Conservation (phyloP, 92 coral and sea anemone species). For the Muricea muricata region DNA sequence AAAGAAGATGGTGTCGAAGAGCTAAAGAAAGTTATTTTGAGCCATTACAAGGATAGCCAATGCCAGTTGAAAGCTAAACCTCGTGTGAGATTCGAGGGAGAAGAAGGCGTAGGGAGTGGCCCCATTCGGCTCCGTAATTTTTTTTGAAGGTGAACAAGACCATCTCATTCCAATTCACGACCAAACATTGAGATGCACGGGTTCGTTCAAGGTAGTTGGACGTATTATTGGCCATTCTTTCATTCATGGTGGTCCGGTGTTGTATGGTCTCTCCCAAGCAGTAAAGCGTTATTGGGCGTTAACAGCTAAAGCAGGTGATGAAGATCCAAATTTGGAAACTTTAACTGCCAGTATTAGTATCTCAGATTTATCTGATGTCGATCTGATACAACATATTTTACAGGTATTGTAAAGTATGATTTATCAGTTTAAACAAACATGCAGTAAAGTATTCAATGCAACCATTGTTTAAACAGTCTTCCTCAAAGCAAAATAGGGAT, state of each 20-base stretch:
- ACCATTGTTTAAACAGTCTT: no score
- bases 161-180: not conserved
- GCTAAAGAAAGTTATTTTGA: not conserved
- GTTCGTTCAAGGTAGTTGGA: not conserved
- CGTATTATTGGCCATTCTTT: constrained; percentile 22
- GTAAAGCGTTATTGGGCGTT: not conserved
- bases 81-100: constrained; percentile 19
- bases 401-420: not conserved
- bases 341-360: not conserved
- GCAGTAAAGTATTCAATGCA: not conserved
- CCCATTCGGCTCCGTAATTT: not conserved
- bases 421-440: not conserved
- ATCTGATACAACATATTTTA: not conserved
- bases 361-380: not conserved
- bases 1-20: constrained; percentile 6
- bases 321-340: not conserved
- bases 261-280: constrained; percentile 1
- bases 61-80: not conserved
- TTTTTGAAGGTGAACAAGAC: not conserved
- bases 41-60: not conserved
- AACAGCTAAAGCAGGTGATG: not conserved
- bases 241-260: not conserved
- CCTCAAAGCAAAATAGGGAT: no score
- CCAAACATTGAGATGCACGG: not conserved
- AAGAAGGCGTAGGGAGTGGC: constrained; percentile 19